phyloP scores from a whole-genome alignment of 2,113 vertebrate genomes.

The Zingel zingel region DNA sequence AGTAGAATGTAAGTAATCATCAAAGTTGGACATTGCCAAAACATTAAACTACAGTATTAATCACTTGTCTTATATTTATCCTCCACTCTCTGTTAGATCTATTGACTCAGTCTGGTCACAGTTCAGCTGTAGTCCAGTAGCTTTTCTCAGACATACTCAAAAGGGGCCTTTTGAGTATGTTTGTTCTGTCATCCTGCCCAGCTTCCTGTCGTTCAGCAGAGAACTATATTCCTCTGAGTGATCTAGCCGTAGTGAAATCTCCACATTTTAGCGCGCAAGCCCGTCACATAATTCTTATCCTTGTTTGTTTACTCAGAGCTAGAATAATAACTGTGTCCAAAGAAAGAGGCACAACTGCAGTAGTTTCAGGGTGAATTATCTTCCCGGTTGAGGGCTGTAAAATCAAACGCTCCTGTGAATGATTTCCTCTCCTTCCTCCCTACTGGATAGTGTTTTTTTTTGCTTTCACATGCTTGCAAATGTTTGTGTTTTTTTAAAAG shows the following conservation, averaged over 20 bases:
- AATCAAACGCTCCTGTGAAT: slow-evolving; percentile 74
- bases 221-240: slow-evolving; percentile 69
- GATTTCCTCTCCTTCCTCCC: slow-evolving; percentile 67
- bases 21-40: slow-evolving; percentile 21
- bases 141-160: slow-evolving; percentile 52
- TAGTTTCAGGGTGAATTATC: slow-evolving; percentile 71
- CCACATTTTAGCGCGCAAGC: slow-evolving; percentile 43
- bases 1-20: slow-evolving; percentile 21
- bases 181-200: slow-evolving; percentile 80
- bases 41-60: neutral
- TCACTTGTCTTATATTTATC: slow-evolving; percentile 21
- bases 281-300: slow-evolving; percentile 73
- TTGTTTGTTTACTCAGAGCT: slow-evolving; percentile 75
- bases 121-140: slow-evolving; percentile 75
- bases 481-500: slow-evolving; percentile 40
- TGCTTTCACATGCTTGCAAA: slow-evolving; percentile 45
- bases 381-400: slow-evolving; percentile 57
- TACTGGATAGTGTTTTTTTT: slow-evolving; percentile 16
- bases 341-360: slow-evolving; percentile 61
- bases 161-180: slow-evolving; percentile 51
- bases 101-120: slow-evolving; percentile 63
- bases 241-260: slow-evolving; percentile 61
- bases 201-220: slow-evolving; percentile 49
- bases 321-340: slow-evolving; percentile 69
- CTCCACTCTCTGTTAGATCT: slow-evolving; percentile 35